Evolutionary conservation across 2,888 invertebrate genomes (phyloP).

Genomic region (Timema cristinae): DNA sequence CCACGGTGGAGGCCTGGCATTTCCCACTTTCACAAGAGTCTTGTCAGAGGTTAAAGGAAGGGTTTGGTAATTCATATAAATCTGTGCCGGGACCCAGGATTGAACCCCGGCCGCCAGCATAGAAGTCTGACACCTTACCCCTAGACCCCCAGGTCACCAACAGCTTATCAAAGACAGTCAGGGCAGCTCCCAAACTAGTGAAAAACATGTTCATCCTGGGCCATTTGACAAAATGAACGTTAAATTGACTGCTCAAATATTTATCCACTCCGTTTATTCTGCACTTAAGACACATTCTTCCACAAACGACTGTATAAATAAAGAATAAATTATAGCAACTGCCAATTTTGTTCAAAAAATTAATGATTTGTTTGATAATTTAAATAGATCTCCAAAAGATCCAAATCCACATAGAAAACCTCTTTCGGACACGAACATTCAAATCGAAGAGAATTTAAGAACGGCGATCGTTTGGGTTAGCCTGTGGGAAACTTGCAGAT

Average conservation of each 20-base stretch:
- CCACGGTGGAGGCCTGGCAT: too few species aligned
- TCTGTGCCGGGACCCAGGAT: too few species aligned
- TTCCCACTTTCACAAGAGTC: too few species aligned
- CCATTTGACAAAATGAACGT: constrained; percentile 35
- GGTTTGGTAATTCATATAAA: too few species aligned
- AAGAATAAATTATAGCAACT: constrained; percentile 24
- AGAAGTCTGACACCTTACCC: too few species aligned
- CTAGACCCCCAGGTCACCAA: too few species aligned
- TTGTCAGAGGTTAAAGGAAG: too few species aligned
- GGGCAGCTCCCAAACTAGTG: constrained; percentile 34
- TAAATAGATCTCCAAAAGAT: too few species aligned
- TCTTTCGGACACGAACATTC: too few species aligned
- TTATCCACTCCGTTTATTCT: constrained; percentile 33
- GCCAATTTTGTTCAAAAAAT: constrained; percentile 32
- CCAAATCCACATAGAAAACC: too few species aligned
- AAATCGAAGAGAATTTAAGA: neutral
- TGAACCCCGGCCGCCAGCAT: too few species aligned
- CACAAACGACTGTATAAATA: neutral
- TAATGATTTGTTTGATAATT: too few species aligned
- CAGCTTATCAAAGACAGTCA: constrained; percentile 27
- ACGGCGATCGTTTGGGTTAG: neutral
- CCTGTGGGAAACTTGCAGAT: neutral
- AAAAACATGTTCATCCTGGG: constrained; percentile 33
- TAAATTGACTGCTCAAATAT: constrained; percentile 34
- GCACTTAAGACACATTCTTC: constrained; percentile 17